Percentiles rank a stretch among this genome's conserved stretches.
These are phyloP conservation scores for Bradypus variegatus DNA, from an alignment of 2,797 vertebrate species.

Conservation along the genomic window DNA sequence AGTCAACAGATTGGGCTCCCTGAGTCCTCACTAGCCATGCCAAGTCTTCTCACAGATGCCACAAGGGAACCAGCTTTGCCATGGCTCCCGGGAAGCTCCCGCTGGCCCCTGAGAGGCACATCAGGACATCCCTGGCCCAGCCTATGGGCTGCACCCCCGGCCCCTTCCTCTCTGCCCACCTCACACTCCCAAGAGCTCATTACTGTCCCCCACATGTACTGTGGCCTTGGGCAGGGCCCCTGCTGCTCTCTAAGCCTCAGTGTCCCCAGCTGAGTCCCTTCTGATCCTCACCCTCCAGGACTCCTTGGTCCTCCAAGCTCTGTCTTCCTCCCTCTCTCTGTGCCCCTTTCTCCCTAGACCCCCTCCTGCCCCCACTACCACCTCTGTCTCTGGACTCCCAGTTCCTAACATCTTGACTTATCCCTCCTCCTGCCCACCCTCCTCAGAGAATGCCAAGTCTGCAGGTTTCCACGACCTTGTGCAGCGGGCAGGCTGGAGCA, in stretches of 20 bases:
- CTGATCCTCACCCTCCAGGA: background rate
- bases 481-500: slow-evolving; percentile 47
- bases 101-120: background rate
- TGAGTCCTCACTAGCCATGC: background rate
- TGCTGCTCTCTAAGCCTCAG: background rate
- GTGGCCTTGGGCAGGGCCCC: background rate
- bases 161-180: background rate
- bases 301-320: background rate
- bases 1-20: background rate
- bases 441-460: slow-evolving; percentile 65
- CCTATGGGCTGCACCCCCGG: fast-evolving
- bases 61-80: fast-evolving
- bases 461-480: slow-evolving; percentile 74
- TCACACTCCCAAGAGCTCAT: background rate
- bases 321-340: background rate
- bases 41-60: background rate
- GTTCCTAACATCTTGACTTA: slow-evolving; percentile 1
- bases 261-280: background rate
- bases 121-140: background rate
- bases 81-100: background rate
- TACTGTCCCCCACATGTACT: background rate
- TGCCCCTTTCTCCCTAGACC: background rate
- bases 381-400: background rate
- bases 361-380: background rate
- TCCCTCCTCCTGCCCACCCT: slow-evolving; percentile 32